These are phyloP conservation scores for Passerculus sandwichensis DNA, from an alignment of 2,797 vertebrate species.

Conservation along the genomic window DNA sequence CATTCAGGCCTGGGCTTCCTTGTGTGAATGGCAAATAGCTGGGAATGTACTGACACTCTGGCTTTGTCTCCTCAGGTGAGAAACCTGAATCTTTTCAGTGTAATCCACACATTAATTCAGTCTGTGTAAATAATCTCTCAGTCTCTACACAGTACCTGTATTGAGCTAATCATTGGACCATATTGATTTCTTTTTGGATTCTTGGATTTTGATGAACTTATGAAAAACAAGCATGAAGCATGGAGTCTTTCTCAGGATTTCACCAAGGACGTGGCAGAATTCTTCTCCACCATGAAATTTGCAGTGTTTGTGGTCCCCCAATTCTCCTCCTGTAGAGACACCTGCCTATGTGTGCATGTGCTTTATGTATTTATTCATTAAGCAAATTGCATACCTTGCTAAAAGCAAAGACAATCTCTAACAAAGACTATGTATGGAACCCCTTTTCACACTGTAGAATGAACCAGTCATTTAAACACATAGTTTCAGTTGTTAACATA, in stretches of 20 bases:
- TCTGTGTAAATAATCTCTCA: neutral
- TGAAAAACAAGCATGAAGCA: neutral
- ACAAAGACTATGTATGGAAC: neutral
- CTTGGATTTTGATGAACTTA: neutral
- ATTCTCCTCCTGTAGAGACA: neutral
- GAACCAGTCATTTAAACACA: neutral
- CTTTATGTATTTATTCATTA: neutral
- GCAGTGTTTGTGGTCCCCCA: fast-evolving
- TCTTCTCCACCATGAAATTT: neutral
- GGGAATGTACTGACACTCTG: neutral
- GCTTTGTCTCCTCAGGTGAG: neutral
- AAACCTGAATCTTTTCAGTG: neutral
- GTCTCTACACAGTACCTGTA: neutral
- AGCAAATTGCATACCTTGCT: neutral
- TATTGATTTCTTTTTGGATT: constrained; percentile 12
- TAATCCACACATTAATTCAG: neutral
- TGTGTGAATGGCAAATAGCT: neutral
- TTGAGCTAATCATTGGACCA: neutral
- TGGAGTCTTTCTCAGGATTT: neutral
- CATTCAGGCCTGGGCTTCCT: neutral
- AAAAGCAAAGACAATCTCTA: neutral
- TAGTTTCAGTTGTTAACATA: neutral
- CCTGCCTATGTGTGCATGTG: neutral
- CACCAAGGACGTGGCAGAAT: neutral
- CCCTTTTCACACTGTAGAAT: neutral